Evolutionary conservation across 1,140 invertebrate genomes (phyloP).

Genomic region (Metopolophium dirhodum): DNA sequence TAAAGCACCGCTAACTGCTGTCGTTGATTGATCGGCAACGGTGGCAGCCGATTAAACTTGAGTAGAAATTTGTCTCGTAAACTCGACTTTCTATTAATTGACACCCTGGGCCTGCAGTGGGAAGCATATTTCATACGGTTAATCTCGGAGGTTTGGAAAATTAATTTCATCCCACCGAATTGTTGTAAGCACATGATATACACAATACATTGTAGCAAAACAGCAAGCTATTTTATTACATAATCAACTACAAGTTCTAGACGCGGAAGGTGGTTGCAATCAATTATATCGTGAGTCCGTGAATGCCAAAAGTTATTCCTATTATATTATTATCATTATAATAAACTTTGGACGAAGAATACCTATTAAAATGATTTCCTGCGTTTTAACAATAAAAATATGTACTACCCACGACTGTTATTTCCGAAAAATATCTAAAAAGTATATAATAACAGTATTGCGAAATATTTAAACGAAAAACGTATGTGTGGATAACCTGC

Average conservation of each 20-base stretch:
- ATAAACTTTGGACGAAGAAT: background rate
- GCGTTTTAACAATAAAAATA: background rate
- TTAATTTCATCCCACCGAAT: slow-evolving; percentile 12
- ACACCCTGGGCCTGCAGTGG: background rate
- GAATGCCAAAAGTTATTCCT: background rate
- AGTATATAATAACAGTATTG: background rate
- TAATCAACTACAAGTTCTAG: background rate
- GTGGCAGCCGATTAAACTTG: slow-evolving; percentile 6
- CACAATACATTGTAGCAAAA: background rate
- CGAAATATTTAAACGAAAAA: background rate
- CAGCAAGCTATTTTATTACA: background rate
- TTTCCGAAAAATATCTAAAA: background rate
- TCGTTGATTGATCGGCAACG: slow-evolving; percentile 46
- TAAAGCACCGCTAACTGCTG: background rate
- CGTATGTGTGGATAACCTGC: no score
- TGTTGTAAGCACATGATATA: background rate
- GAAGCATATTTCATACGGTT: slow-evolving; percentile 7
- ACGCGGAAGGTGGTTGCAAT: background rate
- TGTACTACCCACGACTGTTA: background rate
- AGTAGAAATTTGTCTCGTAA: slow-evolving; percentile 50
- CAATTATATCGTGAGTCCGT: background rate
- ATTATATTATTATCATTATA: background rate
- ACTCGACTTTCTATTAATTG: slow-evolving; percentile 29
- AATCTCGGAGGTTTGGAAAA: slow-evolving; percentile 17
- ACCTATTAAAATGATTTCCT: background rate